Base-by-base conservation (phyloP, 2,113 vertebrate species). In the Lasiurus cinereus region DNA sequence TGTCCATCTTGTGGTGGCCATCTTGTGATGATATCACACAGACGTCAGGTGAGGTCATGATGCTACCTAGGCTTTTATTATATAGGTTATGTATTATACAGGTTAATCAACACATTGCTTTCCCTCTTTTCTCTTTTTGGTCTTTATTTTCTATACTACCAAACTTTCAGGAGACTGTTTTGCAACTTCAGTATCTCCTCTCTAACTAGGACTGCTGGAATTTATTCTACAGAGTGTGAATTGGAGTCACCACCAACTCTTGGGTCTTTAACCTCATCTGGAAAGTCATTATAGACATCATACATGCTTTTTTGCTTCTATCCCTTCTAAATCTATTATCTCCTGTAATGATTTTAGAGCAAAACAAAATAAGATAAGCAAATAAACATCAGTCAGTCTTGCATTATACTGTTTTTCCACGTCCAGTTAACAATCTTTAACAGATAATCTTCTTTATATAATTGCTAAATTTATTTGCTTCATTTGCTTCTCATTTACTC, bases 291-390 rank as follows among this genome's bases (percentile, higher is more conserved):
- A 27, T 9, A 59, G 9, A 27, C 22, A 59, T 11, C 9, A 59
- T 76, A 56, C 67, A 16, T 59, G 1, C 0, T 52, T 62, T 73
- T 56, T 74, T 33, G 6, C 11, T 69, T 92, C 9, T 2, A 82
- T 87, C 8, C 5, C 1, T 21, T 54, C 19, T 54, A 69, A 83
- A 62, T 92, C 18, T 43, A 22, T 43, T 83, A 36, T 86, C 24
- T 39, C 8, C 1, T 83, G 13, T 21, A 33, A 70, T 27, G 21
- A 92, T 64, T 87, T 29, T 5, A 96, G 83, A 90, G 13, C 24
- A 91, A 96, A 94, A 69, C 14, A 59, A 73, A 90, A 29, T 19
- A 54, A 76, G 43, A 69, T 74, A 90, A 82, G 5, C 29, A 36
- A 80, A 87, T 16, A 84, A 66, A 13, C 2, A 59, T 59, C 33